Evolutionary conservation across 2,888 invertebrate species (phyloP), one percentile per base, ranked within the genome.

Genomic region (Pandemis cinnamomeana): DNA sequence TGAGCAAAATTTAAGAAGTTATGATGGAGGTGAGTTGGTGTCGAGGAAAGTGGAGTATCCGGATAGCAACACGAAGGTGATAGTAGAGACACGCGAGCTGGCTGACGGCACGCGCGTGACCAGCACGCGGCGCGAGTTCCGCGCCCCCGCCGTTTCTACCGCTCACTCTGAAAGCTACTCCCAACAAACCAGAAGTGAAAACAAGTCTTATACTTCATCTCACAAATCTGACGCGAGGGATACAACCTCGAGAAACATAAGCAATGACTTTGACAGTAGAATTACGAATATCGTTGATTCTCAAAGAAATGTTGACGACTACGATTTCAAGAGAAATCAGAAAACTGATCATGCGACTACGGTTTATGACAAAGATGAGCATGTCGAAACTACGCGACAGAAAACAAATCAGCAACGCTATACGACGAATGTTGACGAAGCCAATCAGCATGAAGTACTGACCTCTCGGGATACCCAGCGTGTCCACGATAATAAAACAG

Each of bases 51-150:
- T 95, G 70, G 95, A 95, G 80, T 95, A 96, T 86, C 95, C 95
- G 67, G 96, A 96, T 84, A 95, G 96, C 75, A 95, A 95, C 86
- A 96, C 96, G 61, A 95, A 95, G 89, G 95, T 96, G 77, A 95
- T 95, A 7, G 95, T 95, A 13, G 96, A 96, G 80, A 96, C 96
- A 0, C 95, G 96, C 79, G 95, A 95, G 66, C 87, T 96, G 60
- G 95, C 95, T 0, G 96, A 96, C 82, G 96, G 96, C 15, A 95
- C 95, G 2, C 95, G 95, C 60, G 95, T 96, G 0, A 96, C 96
- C n/a, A 96, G 96, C 76, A 96, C 96, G 27, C 95, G 95, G 61
- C 95, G 96, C 53, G 96, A 96, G 84, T 96, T 96, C 51, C 89
- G 91, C n/a, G 90, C 82, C 5, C 92, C 93, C 0, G 77, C 79